Base-by-base conservation (phyloP, 2,797 vertebrate species). In the Protonibea diacanthus region DNA sequence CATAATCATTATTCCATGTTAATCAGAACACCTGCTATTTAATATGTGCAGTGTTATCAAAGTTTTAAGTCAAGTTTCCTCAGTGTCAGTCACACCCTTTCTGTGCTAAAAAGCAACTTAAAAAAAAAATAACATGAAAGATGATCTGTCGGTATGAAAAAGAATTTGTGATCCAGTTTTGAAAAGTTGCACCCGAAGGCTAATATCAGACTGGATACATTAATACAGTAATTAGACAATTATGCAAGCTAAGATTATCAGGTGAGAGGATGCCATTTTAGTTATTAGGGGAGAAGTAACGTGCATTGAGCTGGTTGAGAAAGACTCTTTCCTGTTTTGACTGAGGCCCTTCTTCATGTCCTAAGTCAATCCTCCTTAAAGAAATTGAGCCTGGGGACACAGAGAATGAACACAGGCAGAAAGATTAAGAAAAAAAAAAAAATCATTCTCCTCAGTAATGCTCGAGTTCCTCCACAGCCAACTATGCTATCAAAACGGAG, bases 11-110 rank as follows among this genome's bases (percentile, higher is more conserved):
- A 45, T 53, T 75, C 6, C 13, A 20, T 49, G n/a, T 74, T 74
- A 67, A 63, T 78, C 51, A 71, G 14, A 63, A 51, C 63, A 48
- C 62, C 33, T 60, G 25, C 53, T 69, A 60, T 64, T 51, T 45
- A 29, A 64, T 64, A 33, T 68, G 17, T 72, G 48, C 58, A 29
- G 45, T 23, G 21, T 23, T 58, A 33, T 58, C 58, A 51, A 27
- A 40, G 20, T 38, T n/a, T 61, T n/a, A 1, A 23, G 48, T 74
- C 13, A 27, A n/a, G 55, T 68, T 66, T 74, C 60, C 13, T 68
- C 21, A 27, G 9, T 72, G 40, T 78, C 70, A 49, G 5, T 69
- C 52, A 53, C 38, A 59, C 18, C 8, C 23, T 23, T 23, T 71
- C 29, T 59, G 15, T 29, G 59, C 2, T 23, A 2, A 23, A 62